phyloP scores from a whole-genome alignment of 37 sponge, comb jelly and placozoan genomes.

The Oopsacas minuta region DNA sequence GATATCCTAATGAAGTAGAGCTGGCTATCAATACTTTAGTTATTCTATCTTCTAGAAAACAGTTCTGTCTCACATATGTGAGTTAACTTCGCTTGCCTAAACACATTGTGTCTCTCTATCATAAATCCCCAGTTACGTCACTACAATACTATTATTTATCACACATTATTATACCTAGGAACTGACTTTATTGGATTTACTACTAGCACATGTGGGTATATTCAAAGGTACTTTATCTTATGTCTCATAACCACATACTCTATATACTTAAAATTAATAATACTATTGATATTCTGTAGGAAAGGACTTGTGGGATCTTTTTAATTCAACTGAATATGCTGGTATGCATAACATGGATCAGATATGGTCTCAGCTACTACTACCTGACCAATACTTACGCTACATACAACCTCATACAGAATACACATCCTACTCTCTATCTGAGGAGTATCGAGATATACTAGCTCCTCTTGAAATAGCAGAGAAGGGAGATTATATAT shows the following conservation, averaged over 20 bases:
- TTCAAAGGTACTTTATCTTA: background rate
- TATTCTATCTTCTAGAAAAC: background rate
- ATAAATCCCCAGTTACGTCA: too few species aligned
- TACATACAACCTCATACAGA: background rate
- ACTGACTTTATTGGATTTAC: background rate
- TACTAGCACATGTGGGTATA: background rate
- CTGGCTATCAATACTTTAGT: background rate
- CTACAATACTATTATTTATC: too few species aligned
- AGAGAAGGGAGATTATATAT: background rate
- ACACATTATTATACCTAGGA: background rate
- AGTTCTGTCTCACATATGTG: background rate
- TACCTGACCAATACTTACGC: background rate
- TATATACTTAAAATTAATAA: background rate
- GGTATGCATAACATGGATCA: background rate
- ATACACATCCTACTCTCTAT: background rate
- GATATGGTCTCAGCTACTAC: background rate
- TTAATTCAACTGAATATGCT: background rate
- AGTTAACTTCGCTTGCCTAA: too few species aligned
- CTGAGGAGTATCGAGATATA: background rate
- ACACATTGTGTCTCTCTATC: too few species aligned
- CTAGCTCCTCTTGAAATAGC: background rate
- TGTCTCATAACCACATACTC: too few species aligned
- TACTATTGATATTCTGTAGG: background rate
- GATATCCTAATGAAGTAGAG: background rate
- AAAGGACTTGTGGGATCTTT: background rate